Base-by-base conservation (phyloP, 2,888 invertebrate genomes). In the Lasioglossum vierecki region DNA sequence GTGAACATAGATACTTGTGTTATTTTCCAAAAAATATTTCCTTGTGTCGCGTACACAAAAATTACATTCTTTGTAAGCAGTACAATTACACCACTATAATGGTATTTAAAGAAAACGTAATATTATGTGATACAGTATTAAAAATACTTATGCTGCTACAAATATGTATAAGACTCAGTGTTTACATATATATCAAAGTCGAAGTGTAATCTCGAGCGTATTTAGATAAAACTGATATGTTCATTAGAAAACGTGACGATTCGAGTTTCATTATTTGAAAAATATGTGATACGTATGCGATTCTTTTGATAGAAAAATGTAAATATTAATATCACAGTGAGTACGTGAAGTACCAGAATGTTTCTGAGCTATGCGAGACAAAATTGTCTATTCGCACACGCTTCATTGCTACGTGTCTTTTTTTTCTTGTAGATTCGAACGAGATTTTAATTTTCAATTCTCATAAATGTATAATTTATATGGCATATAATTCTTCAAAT, bases 31-130 rank as follows among this genome's bases (percentile, higher is more conserved):
- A 79, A 82, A 83, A 74, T 76, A 74, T 84, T 79, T 81, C 82
- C 75, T 78, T 76, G 66, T 39, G 13, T 66, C 81, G 80, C 78
- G 71, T 80, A 74, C 71, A 80, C 77, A 81, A 78, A 68, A 76
- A 85, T 79, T 85, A 87, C 82, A 83, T 80, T 78, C 78, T 82
- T 79, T 82, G 84, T 73, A 76, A 80, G 75, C 79, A 63, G 74
- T 75, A 80, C 73, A 80, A 49, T 72, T 41, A 72, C 68, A 78
- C 46, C 72, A 53, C 46, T 44, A 63, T 82, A 85, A 82, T 18
- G 76, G 73, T 86, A 73, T 76, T 83, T 57, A 79, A 83, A 79
- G 60, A 66, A 76, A 85, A 79, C 49, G 72, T 79, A 85, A 76
- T 26, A 76, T 83, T 72, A 76, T 77, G 63, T 44, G 57, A 76